Evolutionary conservation across 1,140 invertebrate species (phyloP).

Genomic region (Cheumatopsyche charites): DNA sequence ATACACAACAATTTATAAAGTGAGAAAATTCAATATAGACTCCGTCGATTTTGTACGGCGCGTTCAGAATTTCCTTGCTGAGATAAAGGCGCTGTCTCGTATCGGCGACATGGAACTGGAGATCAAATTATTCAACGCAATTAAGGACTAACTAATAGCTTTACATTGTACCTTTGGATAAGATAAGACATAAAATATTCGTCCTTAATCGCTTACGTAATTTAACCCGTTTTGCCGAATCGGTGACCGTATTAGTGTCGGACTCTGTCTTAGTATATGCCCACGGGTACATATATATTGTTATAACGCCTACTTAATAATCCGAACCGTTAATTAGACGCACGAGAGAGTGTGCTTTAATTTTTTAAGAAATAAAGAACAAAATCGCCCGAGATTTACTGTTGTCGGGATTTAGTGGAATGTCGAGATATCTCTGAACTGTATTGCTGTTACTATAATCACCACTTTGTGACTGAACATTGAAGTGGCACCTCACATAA

Average conservation of each 20-base stretch:
- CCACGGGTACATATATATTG: slow-evolving; percentile 9
- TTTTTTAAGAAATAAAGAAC: slow-evolving; percentile 8
- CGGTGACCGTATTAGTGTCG: slow-evolving; percentile 8
- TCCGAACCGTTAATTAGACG: neutral
- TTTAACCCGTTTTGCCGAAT: slow-evolving; percentile 41
- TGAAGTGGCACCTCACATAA: slow-evolving; percentile 16
- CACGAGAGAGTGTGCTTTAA: neutral
- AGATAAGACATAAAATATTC: slow-evolving; percentile 37
- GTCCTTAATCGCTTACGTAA: slow-evolving; percentile 38
- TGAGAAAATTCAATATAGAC: neutral
- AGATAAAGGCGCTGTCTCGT: slow-evolving; percentile 11
- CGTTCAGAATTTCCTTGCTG: neutral
- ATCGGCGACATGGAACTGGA: neutral
- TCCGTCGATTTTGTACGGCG: neutral
- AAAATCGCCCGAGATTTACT: neutral
- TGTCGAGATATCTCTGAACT: slow-evolving; percentile 39
- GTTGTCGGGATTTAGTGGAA: slow-evolving; percentile 32
- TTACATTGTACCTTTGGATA: slow-evolving; percentile 40
- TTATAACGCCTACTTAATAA: slow-evolving; percentile 29
- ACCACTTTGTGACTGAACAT: slow-evolving; percentile 39
- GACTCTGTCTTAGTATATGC: neutral
- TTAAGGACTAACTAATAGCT: slow-evolving; percentile 45
- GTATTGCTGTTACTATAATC: slow-evolving; percentile 45
- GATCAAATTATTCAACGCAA: slow-evolving; percentile 31
- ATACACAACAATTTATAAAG: too few species aligned